These are phyloP conservation scores for Lagopus leucura DNA, from an alignment of 2,113 vertebrate species.

Conservation along the genomic window DNA sequence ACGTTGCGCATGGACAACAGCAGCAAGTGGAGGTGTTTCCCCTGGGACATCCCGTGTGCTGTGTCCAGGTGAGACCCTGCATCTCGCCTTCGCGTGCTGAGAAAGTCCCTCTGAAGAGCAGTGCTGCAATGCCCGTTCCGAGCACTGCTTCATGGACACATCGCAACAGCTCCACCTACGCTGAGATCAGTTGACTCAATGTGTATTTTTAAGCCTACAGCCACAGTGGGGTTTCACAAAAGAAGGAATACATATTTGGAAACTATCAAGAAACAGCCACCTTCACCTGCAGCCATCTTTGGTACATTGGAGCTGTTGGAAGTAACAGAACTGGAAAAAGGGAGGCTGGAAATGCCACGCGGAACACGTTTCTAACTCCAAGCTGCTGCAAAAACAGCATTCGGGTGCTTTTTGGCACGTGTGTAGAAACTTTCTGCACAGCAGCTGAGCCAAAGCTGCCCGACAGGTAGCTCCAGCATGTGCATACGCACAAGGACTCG, in stretches of 20 bases:
- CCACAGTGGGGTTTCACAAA: background rate
- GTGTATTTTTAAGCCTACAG: background rate
- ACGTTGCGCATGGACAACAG: rapidly evolving
- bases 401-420: rapidly evolving
- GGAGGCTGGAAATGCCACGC: rapidly evolving
- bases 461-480: background rate
- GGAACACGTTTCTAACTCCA: rapidly evolving
- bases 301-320: rapidly evolving
- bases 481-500: rapidly evolving
- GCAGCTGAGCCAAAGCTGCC: background rate
- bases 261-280: background rate
- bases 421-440: rapidly evolving
- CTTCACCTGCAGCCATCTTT: background rate
- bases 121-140: rapidly evolving
- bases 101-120: background rate
- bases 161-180: rapidly evolving
- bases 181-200: background rate
- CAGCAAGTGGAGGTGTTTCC: background rate
- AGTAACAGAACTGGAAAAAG: background rate
- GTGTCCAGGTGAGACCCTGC: rapidly evolving
- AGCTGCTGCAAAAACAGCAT: background rate
- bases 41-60: rapidly evolving
- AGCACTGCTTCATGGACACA: background rate
- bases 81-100: background rate
- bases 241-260: background rate